These are phyloP conservation scores for Brachymystax lenok DNA, from an alignment of 2,797 vertebrate species.

Conservation along the genomic window DNA sequence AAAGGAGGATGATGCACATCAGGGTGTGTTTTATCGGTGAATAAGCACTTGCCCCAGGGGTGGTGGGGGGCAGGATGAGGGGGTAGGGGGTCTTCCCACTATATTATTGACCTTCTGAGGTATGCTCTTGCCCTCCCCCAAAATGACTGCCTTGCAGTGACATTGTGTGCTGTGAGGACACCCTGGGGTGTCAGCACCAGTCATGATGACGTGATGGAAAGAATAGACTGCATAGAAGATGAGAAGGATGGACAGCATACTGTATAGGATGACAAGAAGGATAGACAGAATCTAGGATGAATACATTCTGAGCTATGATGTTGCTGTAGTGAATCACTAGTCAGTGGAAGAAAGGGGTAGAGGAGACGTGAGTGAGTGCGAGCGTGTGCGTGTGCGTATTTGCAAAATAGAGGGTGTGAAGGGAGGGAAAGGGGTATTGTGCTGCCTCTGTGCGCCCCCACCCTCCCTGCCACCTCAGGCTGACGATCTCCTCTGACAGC, in stretches of 20 bases:
- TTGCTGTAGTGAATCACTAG: conserved; percentile 61
- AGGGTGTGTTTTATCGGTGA: conserved; percentile 10
- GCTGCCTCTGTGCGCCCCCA: conserved; percentile 65
- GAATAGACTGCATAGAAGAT: conserved; percentile 23
- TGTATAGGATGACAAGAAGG: conserved; percentile 18
- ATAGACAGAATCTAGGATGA: conserved; percentile 25
- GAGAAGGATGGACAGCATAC: no score
- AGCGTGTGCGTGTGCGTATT: conserved; percentile 34
- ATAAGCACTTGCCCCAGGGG: conserved; percentile 11
- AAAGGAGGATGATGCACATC: conserved; percentile 10
- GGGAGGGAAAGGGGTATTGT: conserved; percentile 69
- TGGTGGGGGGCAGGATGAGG: neutral
- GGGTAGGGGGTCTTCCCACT: neutral
- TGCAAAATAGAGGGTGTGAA: conserved; percentile 44
- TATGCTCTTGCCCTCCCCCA: neutral
- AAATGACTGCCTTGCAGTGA: conserved; percentile 30
- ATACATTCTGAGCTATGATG: conserved; percentile 43
- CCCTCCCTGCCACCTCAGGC: conserved; percentile 65
- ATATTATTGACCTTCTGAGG: neutral
- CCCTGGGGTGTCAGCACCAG: conserved; percentile 17
- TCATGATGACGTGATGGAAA: conserved; percentile 57
- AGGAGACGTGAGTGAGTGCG: conserved; percentile 36
- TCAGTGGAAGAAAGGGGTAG: conserved; percentile 36
- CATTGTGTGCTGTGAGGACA: conserved; percentile 29
- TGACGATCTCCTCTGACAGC: conserved; percentile 82